Percentiles rank a stretch among this genome's conserved stretches.
Evolutionary conservation across 1,140 invertebrate genomes (phyloP).

Genomic region (Harpegnathos saltator): DNA sequence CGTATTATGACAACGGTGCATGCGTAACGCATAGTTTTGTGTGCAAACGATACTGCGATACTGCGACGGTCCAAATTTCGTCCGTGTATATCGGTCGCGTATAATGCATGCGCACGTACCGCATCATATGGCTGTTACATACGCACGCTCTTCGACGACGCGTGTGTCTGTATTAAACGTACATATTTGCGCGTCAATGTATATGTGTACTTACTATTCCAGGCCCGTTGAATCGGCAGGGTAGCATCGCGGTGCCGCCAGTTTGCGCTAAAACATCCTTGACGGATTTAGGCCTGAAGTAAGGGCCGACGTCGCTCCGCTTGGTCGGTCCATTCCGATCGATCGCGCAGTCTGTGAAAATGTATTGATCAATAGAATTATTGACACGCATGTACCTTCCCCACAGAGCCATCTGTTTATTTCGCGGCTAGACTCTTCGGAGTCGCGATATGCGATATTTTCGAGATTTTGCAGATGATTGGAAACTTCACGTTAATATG

Average conservation of each 20-base stretch:
- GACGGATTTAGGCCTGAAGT: conserved; percentile 46
- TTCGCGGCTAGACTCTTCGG: too few relatives aligned
- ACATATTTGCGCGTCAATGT: conserved; percentile 62
- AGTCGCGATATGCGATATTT: too few relatives aligned
- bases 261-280: conserved; percentile 74
- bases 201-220: conserved; percentile 76
- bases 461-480: too few relatives aligned
- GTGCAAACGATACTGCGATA: conserved; percentile 3
- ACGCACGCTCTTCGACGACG: conserved; percentile 22
- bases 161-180: conserved; percentile 63
- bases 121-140: neutral
- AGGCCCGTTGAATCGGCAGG: conserved; percentile 72
- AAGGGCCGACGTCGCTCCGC: conserved; percentile 7
- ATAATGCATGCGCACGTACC: conserved; percentile 29
- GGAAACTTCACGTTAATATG: too few relatives aligned
- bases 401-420: neutral
- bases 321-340: neutral
- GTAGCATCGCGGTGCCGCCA: conserved; percentile 72
- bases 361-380: neutral
- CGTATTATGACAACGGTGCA: conserved; percentile 5
- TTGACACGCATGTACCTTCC: neutral
- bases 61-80: conserved; percentile 41
- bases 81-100: conserved; percentile 39
- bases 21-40: neutral
- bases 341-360: conserved; percentile 35